A percentile compares a stretch with the other conserved stretches of the same genome.
Evolutionary conservation across 2,797 vertebrate species (phyloP).

Genomic region (Dryobates pubescens): DNA sequence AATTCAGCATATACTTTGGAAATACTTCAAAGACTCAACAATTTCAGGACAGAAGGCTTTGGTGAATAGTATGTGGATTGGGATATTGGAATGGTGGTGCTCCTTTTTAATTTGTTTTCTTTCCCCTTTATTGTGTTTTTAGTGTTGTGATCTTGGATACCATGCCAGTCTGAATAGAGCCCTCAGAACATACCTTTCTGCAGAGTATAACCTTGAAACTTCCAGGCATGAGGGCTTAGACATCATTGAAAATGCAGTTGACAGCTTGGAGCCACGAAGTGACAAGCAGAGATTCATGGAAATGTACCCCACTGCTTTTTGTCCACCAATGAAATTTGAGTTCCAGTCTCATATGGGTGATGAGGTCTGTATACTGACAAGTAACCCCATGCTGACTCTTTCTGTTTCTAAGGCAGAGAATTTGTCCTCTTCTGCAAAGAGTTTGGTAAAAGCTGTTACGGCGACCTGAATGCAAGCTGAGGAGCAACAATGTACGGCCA

Average conservation of each 20-base stretch:
- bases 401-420: slow-evolving; percentile 1
- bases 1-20: not conserved
- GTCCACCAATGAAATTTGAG: slow-evolving; percentile 95
- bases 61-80: not conserved
- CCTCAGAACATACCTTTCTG: slow-evolving; percentile 95
- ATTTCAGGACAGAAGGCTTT: not conserved
- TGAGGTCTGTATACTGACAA: slow-evolving; percentile 83
- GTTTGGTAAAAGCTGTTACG: slow-evolving; percentile 5
- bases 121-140: slow-evolving; percentile 27
- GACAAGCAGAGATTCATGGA: slow-evolving; percentile 99
- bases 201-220: slow-evolving; percentile 98
- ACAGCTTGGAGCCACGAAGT: slow-evolving; percentile 94
- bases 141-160: slow-evolving; percentile 98
- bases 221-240: slow-evolving; percentile 97
- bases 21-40: not conserved
- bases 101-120: slow-evolving; percentile 13
- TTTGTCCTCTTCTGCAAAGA: slow-evolving; percentile 16
- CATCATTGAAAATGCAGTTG: slow-evolving; percentile 98
- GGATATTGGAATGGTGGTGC: not conserved
- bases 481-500: not conserved
- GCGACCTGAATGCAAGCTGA: slow-evolving; percentile 1
- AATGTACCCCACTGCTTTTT: slow-evolving; percentile 96
- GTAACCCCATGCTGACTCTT: not conserved
- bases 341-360: slow-evolving; percentile 99
- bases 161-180: slow-evolving; percentile 96